Evolutionary conservation across 1,140 invertebrate species (phyloP).

Genomic region (Drosophila parabipectinata): DNA sequence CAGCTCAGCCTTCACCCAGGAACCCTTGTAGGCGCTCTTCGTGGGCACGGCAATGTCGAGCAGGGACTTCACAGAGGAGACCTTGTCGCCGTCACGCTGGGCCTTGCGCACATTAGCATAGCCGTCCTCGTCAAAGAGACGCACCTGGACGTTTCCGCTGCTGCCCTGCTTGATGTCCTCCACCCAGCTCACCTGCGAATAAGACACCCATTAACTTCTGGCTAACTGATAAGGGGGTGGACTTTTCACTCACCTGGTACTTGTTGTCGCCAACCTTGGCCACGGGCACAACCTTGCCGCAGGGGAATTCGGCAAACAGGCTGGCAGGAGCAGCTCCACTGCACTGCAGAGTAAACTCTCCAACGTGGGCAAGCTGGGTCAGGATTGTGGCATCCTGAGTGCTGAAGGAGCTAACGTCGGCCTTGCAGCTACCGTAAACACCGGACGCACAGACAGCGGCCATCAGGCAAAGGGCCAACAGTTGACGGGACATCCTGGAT

Average conservation of each 20-base stretch:
- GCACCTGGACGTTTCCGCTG: slow-evolving; percentile 91
- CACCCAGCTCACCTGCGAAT: slow-evolving; percentile 93
- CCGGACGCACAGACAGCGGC: slow-evolving; percentile 53
- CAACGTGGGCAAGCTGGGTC: slow-evolving; percentile 91
- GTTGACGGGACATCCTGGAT: slow-evolving; percentile 58
- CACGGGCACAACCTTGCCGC: slow-evolving; percentile 91
- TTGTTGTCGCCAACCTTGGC: slow-evolving; percentile 88
- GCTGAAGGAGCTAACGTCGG: slow-evolving; percentile 90
- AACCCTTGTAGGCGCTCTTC: slow-evolving; percentile 94
- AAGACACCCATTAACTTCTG: not conserved
- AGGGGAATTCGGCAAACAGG: slow-evolving; percentile 93
- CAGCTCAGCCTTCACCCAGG: slow-evolving; percentile 96
- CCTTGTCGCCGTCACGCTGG: slow-evolving; percentile 88
- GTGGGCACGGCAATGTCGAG: slow-evolving; percentile 91
- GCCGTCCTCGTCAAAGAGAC: slow-evolving; percentile 95
- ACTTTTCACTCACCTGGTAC: slow-evolving; percentile 58
- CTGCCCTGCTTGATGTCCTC: slow-evolving; percentile 92
- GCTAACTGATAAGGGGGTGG: not conserved
- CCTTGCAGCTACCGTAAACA: slow-evolving; percentile 86
- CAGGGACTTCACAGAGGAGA: slow-evolving; percentile 89
- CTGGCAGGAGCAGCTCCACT: slow-evolving; percentile 86
- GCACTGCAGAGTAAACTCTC: slow-evolving; percentile 90
- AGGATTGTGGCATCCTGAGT: slow-evolving; percentile 96
- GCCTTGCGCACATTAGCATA: slow-evolving; percentile 92
- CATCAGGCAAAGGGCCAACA: slow-evolving; percentile 55